Evolutionary conservation across 1,140 invertebrate genomes (phyloP), one percentile per base, ranked within the genome.

Genomic region (Philopotamus ludificatus): DNA sequence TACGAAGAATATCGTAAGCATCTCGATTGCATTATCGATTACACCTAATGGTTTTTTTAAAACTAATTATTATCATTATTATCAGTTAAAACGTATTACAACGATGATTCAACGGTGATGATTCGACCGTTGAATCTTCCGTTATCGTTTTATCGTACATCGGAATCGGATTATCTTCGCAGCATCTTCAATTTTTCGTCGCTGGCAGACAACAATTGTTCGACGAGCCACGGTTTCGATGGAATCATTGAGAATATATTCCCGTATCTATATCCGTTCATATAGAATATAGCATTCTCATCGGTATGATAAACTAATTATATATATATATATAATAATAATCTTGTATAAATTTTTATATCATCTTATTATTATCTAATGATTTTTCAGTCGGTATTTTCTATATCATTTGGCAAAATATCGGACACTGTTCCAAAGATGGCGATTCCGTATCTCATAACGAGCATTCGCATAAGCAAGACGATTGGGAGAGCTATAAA

Each of bases 261-360:
- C 2, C 86, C 87, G 0, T 89, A 89, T 73, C 74, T 90, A 10
- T 89, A 88, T 73, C 88, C 88, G 2, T 89, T 89, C 74, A 86
- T 82, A 88, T 90, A 18, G 88, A 90, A 75, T 90, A 87, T 73
- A 88, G 85, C 73, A 88, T 90, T 73, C 78, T 89, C 41, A 84
- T 89, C 55, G 81, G 87, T 87, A 76, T 78, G 79, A 73, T 2
- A 55, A 4, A 1, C 28, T 1, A 51, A 51, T 21, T 9, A 26
- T 18, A 34, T 55, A 39, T 12, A 45, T n/a, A 3, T 51, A 50
- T 57, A 22, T 64, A 15, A 51, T n/a, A 53, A 47, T 44, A 10
- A 51, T 62, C 21, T 18, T 51, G 34, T 41, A 15, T 55, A 25
- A 8, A 41, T 47, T 61, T 22, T 7, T 53, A 16, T 8, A 7